Percentiles rank a stretch among this genome's conserved stretches.
Conservation (phyloP, 2,888 invertebrate genomes). For the Glyphotaelius pellucidus region DNA sequence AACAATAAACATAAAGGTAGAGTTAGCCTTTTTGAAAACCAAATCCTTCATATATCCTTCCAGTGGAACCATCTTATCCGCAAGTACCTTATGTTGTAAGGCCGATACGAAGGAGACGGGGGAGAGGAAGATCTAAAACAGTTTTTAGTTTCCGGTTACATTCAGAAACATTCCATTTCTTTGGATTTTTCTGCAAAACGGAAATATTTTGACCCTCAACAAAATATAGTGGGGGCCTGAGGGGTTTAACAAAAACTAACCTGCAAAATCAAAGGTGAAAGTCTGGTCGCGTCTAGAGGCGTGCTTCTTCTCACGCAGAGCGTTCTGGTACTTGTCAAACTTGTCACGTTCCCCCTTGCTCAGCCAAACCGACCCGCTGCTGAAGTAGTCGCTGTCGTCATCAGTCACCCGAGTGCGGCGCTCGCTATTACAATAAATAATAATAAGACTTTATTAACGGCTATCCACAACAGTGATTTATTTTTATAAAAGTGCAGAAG, state of each 20-base stretch:
- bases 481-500: too few species aligned
- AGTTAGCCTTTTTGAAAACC: too few species aligned
- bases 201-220: too few species aligned
- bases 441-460: not conserved
- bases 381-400: slow-evolving; percentile 96
- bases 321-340: slow-evolving; percentile 82
- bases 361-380: slow-evolving; percentile 89
- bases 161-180: too few species aligned
- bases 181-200: too few species aligned
- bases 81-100: too few species aligned
- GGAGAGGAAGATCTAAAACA: too few species aligned
- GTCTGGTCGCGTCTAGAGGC: slow-evolving; percentile 82
- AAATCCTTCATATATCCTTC: too few species aligned
- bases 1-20: not conserved
- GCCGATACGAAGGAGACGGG: too few species aligned
- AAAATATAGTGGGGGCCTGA: too few species aligned
- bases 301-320: slow-evolving; percentile 83
- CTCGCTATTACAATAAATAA: slow-evolving; percentile 75
- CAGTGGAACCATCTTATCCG: too few species aligned
- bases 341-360: slow-evolving; percentile 83
- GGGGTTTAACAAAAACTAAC: slow-evolving; percentile 68
- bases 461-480: not conserved
- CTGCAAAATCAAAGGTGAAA: slow-evolving; percentile 88
- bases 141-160: too few species aligned
- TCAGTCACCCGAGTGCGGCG: slow-evolving; percentile 89